Base-by-base conservation (phyloP, 1,140 invertebrate genomes). In the Whitmania pigra region DNA sequence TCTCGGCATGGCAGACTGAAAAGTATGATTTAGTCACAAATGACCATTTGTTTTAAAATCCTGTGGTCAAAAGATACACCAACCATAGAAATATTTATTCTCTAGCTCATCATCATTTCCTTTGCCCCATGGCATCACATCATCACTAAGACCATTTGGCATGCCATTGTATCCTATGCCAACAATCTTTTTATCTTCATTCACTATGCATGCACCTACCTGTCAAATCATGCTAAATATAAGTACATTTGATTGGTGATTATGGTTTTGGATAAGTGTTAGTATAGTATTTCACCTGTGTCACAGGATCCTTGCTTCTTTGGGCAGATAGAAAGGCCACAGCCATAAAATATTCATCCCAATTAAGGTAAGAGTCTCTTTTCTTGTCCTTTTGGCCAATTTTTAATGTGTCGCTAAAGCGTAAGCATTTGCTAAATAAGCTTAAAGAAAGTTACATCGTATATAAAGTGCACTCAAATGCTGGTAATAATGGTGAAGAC, bases 131-230 rank as follows among this genome's bases (percentile, higher is more conserved):
- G 94, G 90, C 81, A 95, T 90, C 25, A 86, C 82, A 80, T 96
- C 89, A 82, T 97, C 94, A 80, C 82, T 82, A 78, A 93, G 97
- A 20, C 92, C 90, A 72, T 80, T 78, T 0, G 94, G 94, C 88
- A 97, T 92, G 22, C 94, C 94, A 86, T 98, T 97, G 77, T 98
- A 98, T 66, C 94, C 95, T 72, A 94, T 86, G 49, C 90, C 91
- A 72, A 97, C 89, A 76, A 98, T 91, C 80, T 87, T 89, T n/a
- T 94, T 92, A 0, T 92, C 87, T 54, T 86, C 77, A 78, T 94
- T 91, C 2, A 95, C 90, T 75, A 97, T 89, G 82, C 92, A 94
- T 20, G 92, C 92, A 9, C 94, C 94, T 66, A 96, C 93, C 84
- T 86, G 22, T 63, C 22, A 25, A 25, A 63, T 31, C 57, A 63